Percentiles rank a stretch among this genome's conserved stretches.
These are phyloP conservation scores for Pemphigus obesinymphae DNA, from an alignment of 1,140 invertebrate genomes.

Conservation along the genomic window DNA sequence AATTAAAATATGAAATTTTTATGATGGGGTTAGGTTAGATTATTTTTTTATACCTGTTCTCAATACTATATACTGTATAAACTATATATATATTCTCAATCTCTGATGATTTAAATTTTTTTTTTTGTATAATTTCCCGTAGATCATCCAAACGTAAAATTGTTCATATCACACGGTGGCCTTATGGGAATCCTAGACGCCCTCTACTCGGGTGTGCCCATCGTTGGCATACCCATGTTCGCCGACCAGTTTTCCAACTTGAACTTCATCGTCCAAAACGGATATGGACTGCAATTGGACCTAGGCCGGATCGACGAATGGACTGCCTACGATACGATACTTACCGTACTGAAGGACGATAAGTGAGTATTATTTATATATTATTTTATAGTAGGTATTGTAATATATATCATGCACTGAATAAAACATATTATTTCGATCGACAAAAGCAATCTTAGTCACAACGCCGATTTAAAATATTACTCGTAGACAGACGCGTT, in stretches of 20 bases:
- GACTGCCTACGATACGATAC: neutral
- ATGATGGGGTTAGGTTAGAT: no score
- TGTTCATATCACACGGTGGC: conserved; percentile 54
- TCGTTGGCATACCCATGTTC: conserved; percentile 48
- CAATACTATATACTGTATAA: no score
- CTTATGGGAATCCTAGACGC: conserved; percentile 52
- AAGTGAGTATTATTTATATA: neutral
- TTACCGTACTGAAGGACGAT: neutral
- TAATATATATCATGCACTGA: no score
- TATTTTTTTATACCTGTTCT: no score
- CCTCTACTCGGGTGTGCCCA: conserved; percentile 51
- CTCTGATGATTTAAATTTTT: no score
- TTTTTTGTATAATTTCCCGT: neutral
- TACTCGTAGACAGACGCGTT: no score
- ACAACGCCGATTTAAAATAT: no score
- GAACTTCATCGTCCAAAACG: conserved; percentile 50
- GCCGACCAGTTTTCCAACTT: conserved; percentile 49
- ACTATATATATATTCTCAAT: no score
- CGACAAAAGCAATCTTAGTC: no score
- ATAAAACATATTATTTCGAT: no score
- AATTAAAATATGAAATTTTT: no score
- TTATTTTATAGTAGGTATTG: no score
- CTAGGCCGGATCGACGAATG: conserved; percentile 39
- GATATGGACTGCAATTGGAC: conserved; percentile 49
- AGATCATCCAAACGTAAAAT: conserved; percentile 51